phyloP scores from a whole-genome alignment of 1,140 invertebrate species.

The Eulimnadia texana region DNA sequence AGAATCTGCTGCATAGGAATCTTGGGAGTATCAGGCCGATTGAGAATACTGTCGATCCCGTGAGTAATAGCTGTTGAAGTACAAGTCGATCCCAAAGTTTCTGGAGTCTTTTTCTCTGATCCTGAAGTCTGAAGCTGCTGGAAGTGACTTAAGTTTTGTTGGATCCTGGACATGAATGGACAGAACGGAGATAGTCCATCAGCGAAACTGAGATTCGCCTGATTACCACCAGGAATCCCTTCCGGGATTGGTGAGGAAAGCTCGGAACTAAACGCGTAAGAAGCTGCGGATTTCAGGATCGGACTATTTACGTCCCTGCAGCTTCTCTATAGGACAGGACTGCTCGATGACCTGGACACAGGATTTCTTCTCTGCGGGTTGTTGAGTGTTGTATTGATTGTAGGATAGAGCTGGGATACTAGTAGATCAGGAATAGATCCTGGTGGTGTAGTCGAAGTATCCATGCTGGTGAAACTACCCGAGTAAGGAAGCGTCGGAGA shows the following conservation, averaged over 20 bases:
- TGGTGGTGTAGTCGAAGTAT: background rate
- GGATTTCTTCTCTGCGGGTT: background rate
- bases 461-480: background rate
- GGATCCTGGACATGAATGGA: background rate
- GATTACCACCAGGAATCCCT: background rate
- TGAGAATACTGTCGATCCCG: constrained; percentile 15
- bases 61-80: constrained; percentile 4
- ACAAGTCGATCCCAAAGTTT: background rate
- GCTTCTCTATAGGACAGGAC: background rate
- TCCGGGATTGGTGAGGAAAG: background rate
- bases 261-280: background rate
- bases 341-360: background rate
- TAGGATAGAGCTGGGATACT: background rate
- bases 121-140: background rate
- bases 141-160: background rate
- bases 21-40: constrained; percentile 8
- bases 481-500: background rate
- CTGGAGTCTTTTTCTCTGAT: too few relatives aligned
- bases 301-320: background rate
- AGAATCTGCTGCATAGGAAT: background rate
- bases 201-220: background rate
- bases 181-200: background rate
- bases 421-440: background rate
- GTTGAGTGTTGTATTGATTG: background rate
- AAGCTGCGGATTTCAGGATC: too few relatives aligned